Conservation (phyloP, 1,140 invertebrate species). For the Trachymyrmex septentrionalis region DNA sequence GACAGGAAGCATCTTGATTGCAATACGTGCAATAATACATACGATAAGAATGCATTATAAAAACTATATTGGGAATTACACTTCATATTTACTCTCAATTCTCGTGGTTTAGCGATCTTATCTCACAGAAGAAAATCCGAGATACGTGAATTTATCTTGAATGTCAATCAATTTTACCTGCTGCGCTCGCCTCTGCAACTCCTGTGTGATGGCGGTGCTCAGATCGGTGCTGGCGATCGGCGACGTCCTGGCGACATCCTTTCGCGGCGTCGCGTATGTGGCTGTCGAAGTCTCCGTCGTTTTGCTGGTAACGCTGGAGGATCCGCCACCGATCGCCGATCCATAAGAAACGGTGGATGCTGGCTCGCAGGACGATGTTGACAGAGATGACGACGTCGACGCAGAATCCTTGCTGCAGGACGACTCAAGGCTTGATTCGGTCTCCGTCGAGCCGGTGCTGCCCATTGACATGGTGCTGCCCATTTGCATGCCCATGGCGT, state of each 20-base stretch:
- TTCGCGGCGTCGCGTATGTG: constrained; percentile 56
- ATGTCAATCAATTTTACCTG: constrained; percentile 75
- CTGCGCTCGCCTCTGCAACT: constrained; percentile 89
- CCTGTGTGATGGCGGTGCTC: constrained; percentile 88
- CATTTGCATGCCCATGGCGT: constrained; percentile 85
- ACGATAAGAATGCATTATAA: not conserved
- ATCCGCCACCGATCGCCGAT: constrained; percentile 59
- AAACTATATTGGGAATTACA: not conserved
- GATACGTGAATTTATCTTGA: constrained; percentile 1
- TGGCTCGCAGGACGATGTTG: constrained; percentile 84
- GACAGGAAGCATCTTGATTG: not conserved
- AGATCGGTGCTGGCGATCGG: constrained; percentile 80
- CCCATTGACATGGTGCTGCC: constrained; percentile 86
- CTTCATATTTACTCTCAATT: not conserved
- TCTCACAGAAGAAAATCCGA: not conserved
- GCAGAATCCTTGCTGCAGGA: constrained; percentile 84
- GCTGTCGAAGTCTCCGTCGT: constrained; percentile 62
- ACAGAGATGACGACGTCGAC: constrained; percentile 84
- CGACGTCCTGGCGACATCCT: constrained; percentile 61
- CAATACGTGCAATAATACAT: not conserved
- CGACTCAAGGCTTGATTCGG: constrained; percentile 85
- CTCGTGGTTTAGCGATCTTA: not conserved
- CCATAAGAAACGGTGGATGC: constrained; percentile 78
- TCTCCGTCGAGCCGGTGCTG: constrained; percentile 85
- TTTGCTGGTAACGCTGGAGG: constrained; percentile 64